Conservation (phyloP, 2,888 invertebrate genomes). For the Cheilosia soror region DNA sequence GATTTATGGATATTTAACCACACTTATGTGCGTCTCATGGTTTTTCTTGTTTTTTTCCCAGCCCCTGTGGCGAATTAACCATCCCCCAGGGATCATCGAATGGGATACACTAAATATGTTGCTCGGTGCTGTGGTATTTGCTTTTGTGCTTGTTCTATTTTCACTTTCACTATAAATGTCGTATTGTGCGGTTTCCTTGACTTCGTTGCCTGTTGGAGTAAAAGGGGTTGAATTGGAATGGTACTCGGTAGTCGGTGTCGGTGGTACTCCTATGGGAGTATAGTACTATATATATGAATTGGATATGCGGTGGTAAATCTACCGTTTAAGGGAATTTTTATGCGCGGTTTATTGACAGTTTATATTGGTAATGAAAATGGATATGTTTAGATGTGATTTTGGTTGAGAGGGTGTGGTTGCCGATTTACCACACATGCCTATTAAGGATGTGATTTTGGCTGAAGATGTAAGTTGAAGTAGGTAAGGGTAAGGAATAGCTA, state of each 20-base stretch:
- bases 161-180: conserved; percentile 70
- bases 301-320: background rate
- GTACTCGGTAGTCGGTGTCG: background rate
- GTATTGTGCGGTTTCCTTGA: conserved; percentile 55
- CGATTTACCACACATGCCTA: conserved; percentile 43
- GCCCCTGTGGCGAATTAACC: conserved; percentile 66
- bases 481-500: background rate
- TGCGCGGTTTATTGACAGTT: conserved; percentile 74
- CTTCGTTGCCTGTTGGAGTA: conserved; percentile 9
- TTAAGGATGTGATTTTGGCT: conserved; percentile 48
- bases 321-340: conserved; percentile 72
- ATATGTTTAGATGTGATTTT: conserved; percentile 81
- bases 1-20: conserved; percentile 83
- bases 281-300: background rate
- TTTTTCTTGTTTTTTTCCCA: conserved; percentile 47
- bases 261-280: background rate
- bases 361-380: conserved; percentile 74
- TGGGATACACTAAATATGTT: conserved; percentile 71
- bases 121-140: conserved; percentile 60
- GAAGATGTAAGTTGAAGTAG: background rate
- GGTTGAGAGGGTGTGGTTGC: conserved; percentile 79
- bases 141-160: conserved; percentile 52
- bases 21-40: conserved; percentile 78
- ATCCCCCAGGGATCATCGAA: conserved; percentile 53
- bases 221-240: conserved; percentile 65